These are phyloP conservation scores for Pseudocheirus occidentalis DNA, from an alignment of 2,797 vertebrate genomes.

Conservation along the genomic window DNA sequence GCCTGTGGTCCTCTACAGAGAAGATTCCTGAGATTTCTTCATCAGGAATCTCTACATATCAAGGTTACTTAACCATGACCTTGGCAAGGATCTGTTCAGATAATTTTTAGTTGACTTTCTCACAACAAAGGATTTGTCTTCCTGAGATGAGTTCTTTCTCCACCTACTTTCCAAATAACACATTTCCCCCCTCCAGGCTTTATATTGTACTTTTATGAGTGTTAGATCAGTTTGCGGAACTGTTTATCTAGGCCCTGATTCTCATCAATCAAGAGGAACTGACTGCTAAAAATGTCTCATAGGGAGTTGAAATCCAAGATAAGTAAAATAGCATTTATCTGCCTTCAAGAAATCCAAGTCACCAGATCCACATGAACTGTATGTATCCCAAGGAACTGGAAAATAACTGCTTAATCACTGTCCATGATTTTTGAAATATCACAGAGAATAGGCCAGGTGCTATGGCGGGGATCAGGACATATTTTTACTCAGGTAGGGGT, in stretches of 20 bases:
- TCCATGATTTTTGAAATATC: background rate
- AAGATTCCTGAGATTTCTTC: conserved; percentile 30
- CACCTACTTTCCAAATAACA: conserved; percentile 11
- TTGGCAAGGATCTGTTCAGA: background rate
- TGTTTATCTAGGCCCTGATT: background rate
- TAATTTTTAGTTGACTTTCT: conserved; percentile 22
- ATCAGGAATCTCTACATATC: conserved; percentile 18
- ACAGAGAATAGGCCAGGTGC: background rate
- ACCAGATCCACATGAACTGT: background rate
- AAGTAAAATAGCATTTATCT: background rate
- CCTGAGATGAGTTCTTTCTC: background rate
- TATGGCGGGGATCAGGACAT: background rate
- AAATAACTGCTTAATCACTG: background rate
- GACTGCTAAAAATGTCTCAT: background rate
- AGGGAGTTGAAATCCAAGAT: background rate
- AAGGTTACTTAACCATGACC: conserved; percentile 36
- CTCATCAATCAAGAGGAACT: background rate
- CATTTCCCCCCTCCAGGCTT: background rate
- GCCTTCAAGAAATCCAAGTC: background rate
- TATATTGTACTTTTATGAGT: background rate
- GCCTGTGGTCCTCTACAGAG: background rate
- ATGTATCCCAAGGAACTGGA: background rate
- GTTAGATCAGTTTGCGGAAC: background rate
- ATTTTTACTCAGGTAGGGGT: background rate
- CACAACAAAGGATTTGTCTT: background rate